Evolutionary conservation across 37 sponge, comb jelly and placozoan genomes (phyloP), one percentile per base, ranked within the genome.

Genomic region (Crambe crambe): DNA sequence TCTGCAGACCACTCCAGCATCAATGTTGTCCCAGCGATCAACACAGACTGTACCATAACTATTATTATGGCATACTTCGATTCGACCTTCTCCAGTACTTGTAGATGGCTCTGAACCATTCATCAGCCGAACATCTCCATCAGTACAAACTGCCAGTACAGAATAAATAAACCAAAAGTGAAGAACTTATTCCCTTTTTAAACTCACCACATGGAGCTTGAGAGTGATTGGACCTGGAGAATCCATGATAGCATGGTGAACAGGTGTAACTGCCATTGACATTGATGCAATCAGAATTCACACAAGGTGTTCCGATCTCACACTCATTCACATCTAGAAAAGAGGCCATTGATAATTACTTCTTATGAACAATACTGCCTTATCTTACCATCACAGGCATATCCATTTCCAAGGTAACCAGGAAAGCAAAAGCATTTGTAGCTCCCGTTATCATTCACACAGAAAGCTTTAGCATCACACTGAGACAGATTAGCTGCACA

Each of bases 41-140:
- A 61, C 73, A 72, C 82, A 81, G 2, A 81, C 74, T 23, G 73
- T 81, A 0, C 82, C 82, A 42, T 81, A 81, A 25, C 32, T 60
- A 42, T 66, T 66, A 27, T 47, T 44, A 0, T 41, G 21, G 38
- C 82, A 81, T 2, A 81, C 73, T 42, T 81, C 82, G 12, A 81
- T 73, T 73, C 73, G 57, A 3, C 82, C 82, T 61, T 72, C 73
- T 20, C 9, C 42, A 20, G 20, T 21, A 29, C 63, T 27, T 27
- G 30, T 27, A 20, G 63, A 61, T 29, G 63, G 63, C 30, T 23
- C 30, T 34, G 65, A 57, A 63, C 74, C 83, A 62, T 69, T 69
- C 63, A 82, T 25, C 64, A 82, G 63, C 5, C 58, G 37, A 41
- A 79, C 57, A 57, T 68, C 58, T 32, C 80, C 80, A 56, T 68